A percentile compares a stretch with the other conserved stretches of the same genome.
Conservation (phyloP, 1,140 invertebrate genomes). For the Drosophila nigromelanica region DNA sequence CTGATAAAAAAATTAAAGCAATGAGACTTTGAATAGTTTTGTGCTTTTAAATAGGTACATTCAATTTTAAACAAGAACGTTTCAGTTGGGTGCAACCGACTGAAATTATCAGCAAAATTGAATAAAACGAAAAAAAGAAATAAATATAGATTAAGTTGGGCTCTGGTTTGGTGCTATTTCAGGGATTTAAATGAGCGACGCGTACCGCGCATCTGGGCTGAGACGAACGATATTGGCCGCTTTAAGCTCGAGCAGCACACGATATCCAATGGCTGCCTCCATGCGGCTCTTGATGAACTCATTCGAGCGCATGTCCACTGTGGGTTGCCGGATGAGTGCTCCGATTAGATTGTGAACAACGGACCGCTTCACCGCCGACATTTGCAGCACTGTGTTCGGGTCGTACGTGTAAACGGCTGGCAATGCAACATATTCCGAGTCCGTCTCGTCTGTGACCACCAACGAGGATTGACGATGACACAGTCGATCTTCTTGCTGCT, state of each 20-base stretch:
- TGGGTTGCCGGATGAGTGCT: slow-evolving; percentile 28
- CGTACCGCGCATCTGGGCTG: slow-evolving; percentile 26
- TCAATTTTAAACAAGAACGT: too few species aligned
- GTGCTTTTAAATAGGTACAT: too few species aligned
- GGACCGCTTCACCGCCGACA: slow-evolving; percentile 4
- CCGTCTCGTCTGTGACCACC: too few species aligned
- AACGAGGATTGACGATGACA: not conserved
- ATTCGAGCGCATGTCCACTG: slow-evolving; percentile 35
- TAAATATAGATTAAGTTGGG: too few species aligned
- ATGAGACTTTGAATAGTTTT: too few species aligned
- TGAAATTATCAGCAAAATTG: too few species aligned
- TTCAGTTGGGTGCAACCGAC: too few species aligned
- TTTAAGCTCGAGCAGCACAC: slow-evolving; percentile 50
- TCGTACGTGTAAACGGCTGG: slow-evolving; percentile 51
- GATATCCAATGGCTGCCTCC: slow-evolving; percentile 38
- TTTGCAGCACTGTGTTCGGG: slow-evolving; percentile 22
- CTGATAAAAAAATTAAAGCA: too few species aligned
- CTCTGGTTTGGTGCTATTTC: too few species aligned
- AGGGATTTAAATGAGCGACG: slow-evolving; percentile 15
- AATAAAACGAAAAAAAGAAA: too few species aligned
- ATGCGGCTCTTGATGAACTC: slow-evolving; percentile 34
- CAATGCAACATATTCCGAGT: slow-evolving; percentile 18
- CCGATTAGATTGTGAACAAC: slow-evolving; percentile 37
- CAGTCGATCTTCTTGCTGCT: not conserved
- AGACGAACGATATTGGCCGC: slow-evolving; percentile 37